These are phyloP conservation scores for Eupelmus urozonus DNA, from an alignment of 2,888 invertebrate species.

Conservation along the genomic window DNA sequence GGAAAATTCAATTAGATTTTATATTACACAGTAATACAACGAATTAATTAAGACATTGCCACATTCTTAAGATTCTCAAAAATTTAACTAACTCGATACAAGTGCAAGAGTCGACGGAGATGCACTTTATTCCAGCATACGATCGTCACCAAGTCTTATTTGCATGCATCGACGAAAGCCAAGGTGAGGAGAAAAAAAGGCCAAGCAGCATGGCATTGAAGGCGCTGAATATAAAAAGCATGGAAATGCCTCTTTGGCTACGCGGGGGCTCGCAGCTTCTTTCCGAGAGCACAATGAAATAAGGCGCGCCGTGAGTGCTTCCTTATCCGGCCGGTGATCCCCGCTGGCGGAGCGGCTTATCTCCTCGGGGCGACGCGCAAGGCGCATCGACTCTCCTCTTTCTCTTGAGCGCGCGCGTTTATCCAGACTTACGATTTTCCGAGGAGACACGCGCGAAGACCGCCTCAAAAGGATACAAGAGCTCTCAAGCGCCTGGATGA, in stretches of 20 bases:
- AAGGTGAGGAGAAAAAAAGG: no score
- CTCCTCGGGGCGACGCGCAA: constrained; percentile 1
- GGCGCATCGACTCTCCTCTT: constrained; percentile 19
- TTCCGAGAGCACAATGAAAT: constrained; percentile 63
- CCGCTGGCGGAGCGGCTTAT: constrained; percentile 37
- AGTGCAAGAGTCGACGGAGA: no score
- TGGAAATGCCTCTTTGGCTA: constrained; percentile 32
- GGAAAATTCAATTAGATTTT: no score
- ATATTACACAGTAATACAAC: no score
- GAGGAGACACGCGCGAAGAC: not conserved
- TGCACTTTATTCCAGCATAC: no score
- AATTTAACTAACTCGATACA: no score
- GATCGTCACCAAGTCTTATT: no score
- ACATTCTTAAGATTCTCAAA: not conserved
- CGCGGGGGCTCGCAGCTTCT: constrained; percentile 2
- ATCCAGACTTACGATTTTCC: constrained; percentile 46
- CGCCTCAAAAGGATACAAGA: no score
- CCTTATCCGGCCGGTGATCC: constrained; percentile 64
- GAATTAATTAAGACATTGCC: no score
- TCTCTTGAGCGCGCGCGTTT: constrained; percentile 4
- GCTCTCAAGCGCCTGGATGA: no score
- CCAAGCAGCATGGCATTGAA: constrained; percentile 1
- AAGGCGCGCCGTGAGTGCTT: constrained; percentile 66
- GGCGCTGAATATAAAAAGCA: constrained; percentile 53
- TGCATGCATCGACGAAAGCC: not conserved